Evolutionary conservation across 2,888 invertebrate species (phyloP), one percentile per base, ranked within the genome.

Genomic region (Oxystoma pomonae): DNA sequence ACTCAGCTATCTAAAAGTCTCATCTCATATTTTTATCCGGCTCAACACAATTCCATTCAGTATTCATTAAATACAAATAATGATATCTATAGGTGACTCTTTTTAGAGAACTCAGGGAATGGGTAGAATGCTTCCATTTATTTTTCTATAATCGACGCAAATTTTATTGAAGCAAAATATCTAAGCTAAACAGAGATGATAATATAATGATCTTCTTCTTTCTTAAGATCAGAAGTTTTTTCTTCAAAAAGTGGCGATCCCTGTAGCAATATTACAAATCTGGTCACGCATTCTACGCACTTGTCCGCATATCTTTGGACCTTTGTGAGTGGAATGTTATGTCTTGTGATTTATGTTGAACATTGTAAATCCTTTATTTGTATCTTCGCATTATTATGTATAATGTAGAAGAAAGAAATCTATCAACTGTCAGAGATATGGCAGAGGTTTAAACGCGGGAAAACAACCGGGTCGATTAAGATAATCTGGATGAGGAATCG

Each of bases 401-500:
- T 68, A 71, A 69, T 70, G 65, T 65, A 60, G 50, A 60, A 65
- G 70, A 70, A 65, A 68, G 69, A 70, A 69, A 72, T 72, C 68
- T 68, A 72, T 72, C 72, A 71, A 62, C 69, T 71, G 71, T 71
- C 71, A 69, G 68, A n/a, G n/a, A 71, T 67, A 61, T 65, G 61
- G 58, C 64, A 62, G 67, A 63, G 67, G 65, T 70, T 71, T 70
- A n/a, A n/a, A 69, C 71, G 69, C 69, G 66, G 69, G 68, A 67
- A 69, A 69, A 67, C 71, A 69, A 65, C 68, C 69, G 65, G 66
- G 66, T 71, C 74, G 73, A 74, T 74, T 74, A 71, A 72, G 72
- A 69, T 70, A 72, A 74, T 73, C 74, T 73, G 59, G 67, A 60
- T 53, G 68, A 65, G 69, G 72, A 74, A 74, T 74, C 74, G 74